A percentile compares a stretch with the other conserved stretches of the same genome.
phyloP scores from a whole-genome alignment of 2,113 vertebrate species.

The Engraulis encrasicolus region DNA sequence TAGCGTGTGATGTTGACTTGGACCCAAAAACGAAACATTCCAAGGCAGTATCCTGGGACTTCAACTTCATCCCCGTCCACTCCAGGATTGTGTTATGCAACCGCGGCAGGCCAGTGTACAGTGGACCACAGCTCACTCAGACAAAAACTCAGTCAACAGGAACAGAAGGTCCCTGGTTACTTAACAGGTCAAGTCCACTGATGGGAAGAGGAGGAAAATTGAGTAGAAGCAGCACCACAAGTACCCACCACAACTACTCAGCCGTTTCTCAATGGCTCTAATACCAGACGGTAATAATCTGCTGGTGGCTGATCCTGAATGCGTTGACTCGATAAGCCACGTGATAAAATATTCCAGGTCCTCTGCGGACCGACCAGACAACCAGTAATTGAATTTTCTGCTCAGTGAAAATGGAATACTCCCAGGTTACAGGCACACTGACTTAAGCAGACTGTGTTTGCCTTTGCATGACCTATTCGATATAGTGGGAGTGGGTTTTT shows the following conservation, averaged over 20 bases:
- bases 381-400: neutral
- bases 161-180: slow-evolving; percentile 12
- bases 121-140: neutral
- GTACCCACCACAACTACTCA: neutral
- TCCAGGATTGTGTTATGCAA: neutral
- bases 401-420: neutral
- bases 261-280: neutral
- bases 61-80: neutral
- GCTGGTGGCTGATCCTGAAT: neutral
- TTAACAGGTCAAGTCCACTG: neutral
- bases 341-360: neutral
- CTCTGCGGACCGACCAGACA: neutral
- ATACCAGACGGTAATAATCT: neutral
- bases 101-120: neutral
- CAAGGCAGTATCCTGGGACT: neutral
- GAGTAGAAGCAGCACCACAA: neutral
- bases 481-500: neutral
- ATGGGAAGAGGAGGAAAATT: neutral
- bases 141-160: neutral
- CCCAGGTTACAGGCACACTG: neutral
- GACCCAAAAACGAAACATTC: too few relatives aligned
- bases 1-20: neutral
- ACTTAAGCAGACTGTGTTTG: neutral
- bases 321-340: neutral
- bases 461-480: neutral